Conservation (phyloP, 2,888 invertebrate genomes). For the Clistopyga incitator region DNA sequence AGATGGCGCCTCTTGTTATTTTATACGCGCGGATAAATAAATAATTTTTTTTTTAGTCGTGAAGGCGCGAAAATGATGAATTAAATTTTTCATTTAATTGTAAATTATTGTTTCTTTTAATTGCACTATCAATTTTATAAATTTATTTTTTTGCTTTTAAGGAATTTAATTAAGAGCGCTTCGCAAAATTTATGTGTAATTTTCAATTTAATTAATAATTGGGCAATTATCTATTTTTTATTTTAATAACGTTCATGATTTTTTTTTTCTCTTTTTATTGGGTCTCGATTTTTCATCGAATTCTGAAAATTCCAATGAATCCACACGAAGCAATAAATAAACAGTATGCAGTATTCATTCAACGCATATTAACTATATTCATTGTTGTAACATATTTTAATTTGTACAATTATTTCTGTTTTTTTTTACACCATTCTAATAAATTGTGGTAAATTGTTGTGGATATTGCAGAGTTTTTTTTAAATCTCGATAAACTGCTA, state of each 20-base stretch:
- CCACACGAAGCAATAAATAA: neutral
- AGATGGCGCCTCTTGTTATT: neutral
- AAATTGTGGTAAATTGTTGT: neutral
- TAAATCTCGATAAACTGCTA: slow-evolving; percentile 14
- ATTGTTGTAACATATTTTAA: slow-evolving; percentile 18
- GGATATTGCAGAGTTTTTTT: neutral
- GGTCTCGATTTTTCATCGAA: neutral
- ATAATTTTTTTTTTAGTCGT: no score
- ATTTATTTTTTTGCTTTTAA: no score
- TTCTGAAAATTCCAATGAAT: neutral
- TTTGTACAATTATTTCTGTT: slow-evolving; percentile 27
- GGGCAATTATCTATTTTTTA: no score
- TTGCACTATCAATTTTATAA: no score
- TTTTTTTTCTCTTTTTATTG: neutral
- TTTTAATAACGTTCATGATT: neutral
- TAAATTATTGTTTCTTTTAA: no score
- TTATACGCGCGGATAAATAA: no score
- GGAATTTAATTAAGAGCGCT: no score
- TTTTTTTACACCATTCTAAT: slow-evolving; percentile 12
- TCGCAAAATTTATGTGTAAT: no score
- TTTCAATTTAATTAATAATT: no score
- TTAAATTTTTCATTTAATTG: no score
- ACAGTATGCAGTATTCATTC: neutral
- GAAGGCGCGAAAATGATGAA: no score
- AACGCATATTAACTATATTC: neutral